A percentile compares a stretch with the other conserved stretches of the same genome.
These are phyloP conservation scores for Heliconius melpomene DNA, from an alignment of 1,140 invertebrate genomes.

Conservation along the genomic window DNA sequence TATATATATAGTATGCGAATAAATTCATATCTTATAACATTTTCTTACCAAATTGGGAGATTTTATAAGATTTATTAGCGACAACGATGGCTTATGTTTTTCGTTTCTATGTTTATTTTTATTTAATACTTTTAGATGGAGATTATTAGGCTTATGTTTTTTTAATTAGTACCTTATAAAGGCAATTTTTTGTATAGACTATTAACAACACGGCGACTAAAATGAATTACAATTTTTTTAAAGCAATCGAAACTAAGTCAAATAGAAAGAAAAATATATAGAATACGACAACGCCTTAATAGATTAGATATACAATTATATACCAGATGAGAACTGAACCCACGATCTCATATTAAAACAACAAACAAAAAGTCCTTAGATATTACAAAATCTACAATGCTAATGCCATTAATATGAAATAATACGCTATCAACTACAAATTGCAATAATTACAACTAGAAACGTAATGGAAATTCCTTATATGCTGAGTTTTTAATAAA, in stretches of 20 bases:
- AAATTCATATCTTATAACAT: constrained; percentile 43
- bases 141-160: constrained; percentile 1
- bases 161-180: constrained; percentile 26
- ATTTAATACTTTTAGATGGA: constrained; percentile 2
- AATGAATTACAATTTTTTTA: neutral
- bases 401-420: neutral
- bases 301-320: neutral
- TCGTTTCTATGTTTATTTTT: constrained; percentile 17
- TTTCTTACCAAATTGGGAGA: constrained; percentile 36
- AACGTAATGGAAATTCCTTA: constrained; percentile 9
- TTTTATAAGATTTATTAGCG: constrained; percentile 29
- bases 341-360: neutral
- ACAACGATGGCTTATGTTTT: constrained; percentile 26
- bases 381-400: neutral
- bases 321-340: neutral
- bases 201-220: neutral
- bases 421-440: constrained; percentile 2
- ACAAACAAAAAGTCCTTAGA: neutral
- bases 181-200: neutral
- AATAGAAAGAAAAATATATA: neutral
- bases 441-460: neutral
- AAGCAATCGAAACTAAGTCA: neutral
- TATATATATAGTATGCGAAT: constrained; percentile 36
- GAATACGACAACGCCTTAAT: neutral
- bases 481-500: constrained; percentile 17